These are phyloP conservation scores for Eclectus roratus DNA, from an alignment of 2,113 vertebrate genomes.

Conservation along the genomic window DNA sequence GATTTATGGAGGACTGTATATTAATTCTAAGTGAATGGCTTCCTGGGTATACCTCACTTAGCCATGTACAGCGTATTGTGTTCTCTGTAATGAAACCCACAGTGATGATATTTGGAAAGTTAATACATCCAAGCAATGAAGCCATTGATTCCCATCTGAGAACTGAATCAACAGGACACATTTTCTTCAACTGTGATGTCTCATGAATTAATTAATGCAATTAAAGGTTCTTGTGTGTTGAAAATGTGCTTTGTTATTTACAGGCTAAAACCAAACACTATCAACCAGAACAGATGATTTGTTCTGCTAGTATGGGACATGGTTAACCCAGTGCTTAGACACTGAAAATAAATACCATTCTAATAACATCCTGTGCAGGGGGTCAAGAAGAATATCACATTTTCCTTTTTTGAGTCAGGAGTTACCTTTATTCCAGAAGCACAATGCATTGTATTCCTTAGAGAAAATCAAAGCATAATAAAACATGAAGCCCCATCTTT, in stretches of 20 bases:
- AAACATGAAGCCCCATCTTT: not conserved
- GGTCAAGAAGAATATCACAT: not conserved
- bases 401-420: constrained; percentile 16
- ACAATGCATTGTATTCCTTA: not conserved
- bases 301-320: not conserved
- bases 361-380: not conserved
- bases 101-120: constrained; percentile 8
- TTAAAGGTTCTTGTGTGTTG: not conserved
- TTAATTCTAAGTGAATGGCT: not conserved
- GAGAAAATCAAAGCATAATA: not conserved
- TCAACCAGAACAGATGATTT: not conserved
- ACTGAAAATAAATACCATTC: not conserved
- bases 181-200: not conserved
- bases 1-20: not conserved
- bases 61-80: not conserved
- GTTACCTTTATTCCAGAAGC: constrained; percentile 7
- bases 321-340: not conserved
- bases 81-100: not conserved
- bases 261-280: not conserved
- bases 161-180: not conserved
- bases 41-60: not conserved
- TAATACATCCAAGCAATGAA: not conserved
- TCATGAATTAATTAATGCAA: constrained; percentile 34
- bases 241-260: not conserved
- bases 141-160: constrained; percentile 33